phyloP scores from a whole-genome alignment of 2,888 invertebrate species.

The Hoplodrina blanda region DNA sequence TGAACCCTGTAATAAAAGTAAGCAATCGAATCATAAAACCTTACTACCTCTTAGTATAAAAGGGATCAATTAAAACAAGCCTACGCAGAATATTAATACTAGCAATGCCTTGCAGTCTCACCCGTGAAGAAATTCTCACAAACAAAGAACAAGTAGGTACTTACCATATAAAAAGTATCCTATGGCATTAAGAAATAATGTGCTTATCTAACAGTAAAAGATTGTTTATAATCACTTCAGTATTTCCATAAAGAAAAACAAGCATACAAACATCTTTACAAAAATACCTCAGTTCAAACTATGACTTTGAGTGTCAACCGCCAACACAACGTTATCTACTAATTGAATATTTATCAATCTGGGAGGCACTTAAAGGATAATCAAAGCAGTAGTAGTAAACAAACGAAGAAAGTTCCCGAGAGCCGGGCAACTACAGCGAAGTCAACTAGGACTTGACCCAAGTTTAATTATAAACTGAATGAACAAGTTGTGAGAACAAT shows the following conservation, averaged over 20 bases:
- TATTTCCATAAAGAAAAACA: not conserved
- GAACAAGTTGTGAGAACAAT: constrained; percentile 83
- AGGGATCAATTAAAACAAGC: constrained; percentile 37
- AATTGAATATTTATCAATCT: constrained; percentile 77
- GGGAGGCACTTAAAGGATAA: constrained; percentile 77
- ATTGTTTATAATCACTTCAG: too few species aligned
- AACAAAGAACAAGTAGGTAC: not conserved
- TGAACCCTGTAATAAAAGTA: constrained; percentile 27
- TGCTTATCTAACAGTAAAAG: not conserved
- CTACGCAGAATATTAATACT: constrained; percentile 9
- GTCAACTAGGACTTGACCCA: constrained; percentile 84
- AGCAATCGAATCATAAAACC: constrained; percentile 22
- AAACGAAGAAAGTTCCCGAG: constrained; percentile 83
- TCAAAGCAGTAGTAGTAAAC: constrained; percentile 80
- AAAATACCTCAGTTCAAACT: not conserved
- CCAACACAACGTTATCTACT: constrained; percentile 49
- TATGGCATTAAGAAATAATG: not conserved
- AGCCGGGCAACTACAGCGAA: constrained; percentile 77
- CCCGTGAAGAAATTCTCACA: not conserved
- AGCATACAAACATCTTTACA: not conserved
- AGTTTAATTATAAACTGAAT: constrained; percentile 89
- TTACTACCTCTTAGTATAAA: constrained; percentile 17
- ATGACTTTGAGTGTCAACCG: constrained; percentile 30
- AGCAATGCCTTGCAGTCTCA: not conserved
- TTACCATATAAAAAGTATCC: not conserved